Evolutionary conservation across 2,888 invertebrate species (phyloP).

Genomic region (Platerodrilus igneus): DNA sequence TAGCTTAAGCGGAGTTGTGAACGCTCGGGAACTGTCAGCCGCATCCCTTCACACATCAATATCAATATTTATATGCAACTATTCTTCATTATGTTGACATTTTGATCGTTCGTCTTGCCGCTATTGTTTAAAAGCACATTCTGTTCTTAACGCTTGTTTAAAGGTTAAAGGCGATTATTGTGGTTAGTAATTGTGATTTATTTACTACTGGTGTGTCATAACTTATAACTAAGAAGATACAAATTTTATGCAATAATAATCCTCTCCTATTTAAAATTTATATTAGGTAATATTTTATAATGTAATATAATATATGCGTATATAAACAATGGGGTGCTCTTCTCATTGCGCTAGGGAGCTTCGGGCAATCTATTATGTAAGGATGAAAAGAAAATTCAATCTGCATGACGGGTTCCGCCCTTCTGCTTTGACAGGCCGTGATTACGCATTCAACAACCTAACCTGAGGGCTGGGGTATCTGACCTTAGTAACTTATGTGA

Average conservation of each 20-base stretch:
- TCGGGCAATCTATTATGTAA: slow-evolving; percentile 47
- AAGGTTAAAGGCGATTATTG: slow-evolving; percentile 2
- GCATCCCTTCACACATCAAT: slow-evolving; percentile 52
- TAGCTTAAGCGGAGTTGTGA: slow-evolving; percentile 42
- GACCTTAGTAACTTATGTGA: slow-evolving; percentile 41
- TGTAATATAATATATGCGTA: slow-evolving; percentile 34
- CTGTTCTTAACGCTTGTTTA: slow-evolving; percentile 26
- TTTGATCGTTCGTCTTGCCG: slow-evolving; percentile 41
- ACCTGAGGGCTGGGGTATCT: slow-evolving; percentile 41
- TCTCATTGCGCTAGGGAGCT: slow-evolving; percentile 35
- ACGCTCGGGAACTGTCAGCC: slow-evolving; percentile 46
- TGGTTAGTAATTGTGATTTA: slow-evolving; percentile 37
- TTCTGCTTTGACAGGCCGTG: slow-evolving; percentile 48
- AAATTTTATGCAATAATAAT: no score
- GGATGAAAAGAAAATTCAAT: slow-evolving; percentile 50
- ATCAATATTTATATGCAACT: slow-evolving; percentile 47
- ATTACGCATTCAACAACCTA: slow-evolving; percentile 48
- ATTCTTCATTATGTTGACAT: slow-evolving; percentile 47
- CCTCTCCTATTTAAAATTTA: no score
- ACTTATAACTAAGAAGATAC: no score
- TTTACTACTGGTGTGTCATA: slow-evolving; percentile 17
- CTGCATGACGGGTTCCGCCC: slow-evolving; percentile 46
- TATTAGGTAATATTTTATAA: slow-evolving; percentile 25
- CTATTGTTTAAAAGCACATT: slow-evolving; percentile 27
- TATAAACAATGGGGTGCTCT: slow-evolving; percentile 42